A percentile compares a stretch with the other conserved stretches of the same genome.
Conservation (phyloP, 2,888 invertebrate genomes). For the Cheilosia scutellata region DNA sequence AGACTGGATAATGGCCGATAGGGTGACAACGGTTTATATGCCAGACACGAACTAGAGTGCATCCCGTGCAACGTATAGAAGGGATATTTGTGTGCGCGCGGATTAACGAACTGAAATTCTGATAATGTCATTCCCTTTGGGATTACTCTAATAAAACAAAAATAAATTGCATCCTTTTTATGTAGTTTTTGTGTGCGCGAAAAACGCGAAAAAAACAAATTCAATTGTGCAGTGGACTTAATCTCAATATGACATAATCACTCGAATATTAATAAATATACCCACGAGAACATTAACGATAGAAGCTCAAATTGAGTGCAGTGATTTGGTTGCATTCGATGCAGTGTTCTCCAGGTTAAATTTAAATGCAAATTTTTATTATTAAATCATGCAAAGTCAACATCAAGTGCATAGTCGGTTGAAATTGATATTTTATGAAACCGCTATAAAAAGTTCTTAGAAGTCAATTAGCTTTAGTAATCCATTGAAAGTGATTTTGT, state of each 20-base stretch:
- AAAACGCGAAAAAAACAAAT: background rate
- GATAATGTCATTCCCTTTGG: constrained; percentile 70
- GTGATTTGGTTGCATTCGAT: background rate
- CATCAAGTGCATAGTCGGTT: constrained; percentile 17
- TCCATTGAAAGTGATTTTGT: constrained; percentile 9
- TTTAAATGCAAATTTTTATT: constrained; percentile 30
- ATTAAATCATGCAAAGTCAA: constrained; percentile 42
- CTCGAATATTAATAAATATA: constrained; percentile 1
- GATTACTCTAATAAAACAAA: constrained; percentile 49
- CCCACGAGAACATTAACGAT: constrained; percentile 9
- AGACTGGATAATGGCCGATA: constrained; percentile 57
- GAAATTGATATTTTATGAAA: constrained; percentile 29
- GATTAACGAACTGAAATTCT: constrained; percentile 63
- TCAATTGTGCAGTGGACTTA: constrained; percentile 18
- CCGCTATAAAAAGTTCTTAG: background rate
- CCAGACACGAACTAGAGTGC: constrained; percentile 59
- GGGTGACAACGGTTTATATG: constrained; percentile 62
- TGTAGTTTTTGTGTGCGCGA: constrained; percentile 10
- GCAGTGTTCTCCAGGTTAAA: background rate
- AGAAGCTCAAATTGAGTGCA: background rate
- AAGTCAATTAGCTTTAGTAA: constrained; percentile 2
- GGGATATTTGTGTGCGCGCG: constrained; percentile 50
- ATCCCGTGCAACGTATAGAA: constrained; percentile 37
- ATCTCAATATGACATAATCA: constrained; percentile 37
- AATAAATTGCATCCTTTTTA: constrained; percentile 44